Percentiles rank a stretch among this genome's conserved stretches.
Evolutionary conservation across 37 sponge, comb jelly and placozoan genomes (phyloP).

Genomic region (Oscarella lobularis): DNA sequence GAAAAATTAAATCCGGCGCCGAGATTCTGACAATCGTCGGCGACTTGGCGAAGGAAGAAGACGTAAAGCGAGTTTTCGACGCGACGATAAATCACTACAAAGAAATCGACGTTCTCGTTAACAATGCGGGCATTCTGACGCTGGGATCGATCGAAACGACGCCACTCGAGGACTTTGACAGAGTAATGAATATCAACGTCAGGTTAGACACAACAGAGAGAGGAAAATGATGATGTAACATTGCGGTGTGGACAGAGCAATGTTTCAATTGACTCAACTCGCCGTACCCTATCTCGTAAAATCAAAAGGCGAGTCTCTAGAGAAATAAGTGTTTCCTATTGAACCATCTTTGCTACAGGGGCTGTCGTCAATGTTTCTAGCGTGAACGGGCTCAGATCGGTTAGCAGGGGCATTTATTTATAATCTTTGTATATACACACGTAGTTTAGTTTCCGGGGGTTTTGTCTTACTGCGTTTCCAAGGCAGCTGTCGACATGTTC

Average conservation of each 20-base stretch:
- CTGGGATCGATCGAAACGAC: constrained; percentile 1
- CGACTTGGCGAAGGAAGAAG: neutral
- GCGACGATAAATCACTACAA: neutral
- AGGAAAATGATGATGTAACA: no score
- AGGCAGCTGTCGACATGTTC: constrained; percentile 3
- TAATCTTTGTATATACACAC: neutral
- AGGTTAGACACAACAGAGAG: no score
- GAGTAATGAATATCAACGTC: constrained; percentile 2
- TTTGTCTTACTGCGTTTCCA: neutral
- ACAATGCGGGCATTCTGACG: constrained; percentile 5
- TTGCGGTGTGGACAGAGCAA: neutral
- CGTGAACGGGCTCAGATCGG: constrained; percentile 1
- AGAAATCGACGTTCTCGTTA: neutral
- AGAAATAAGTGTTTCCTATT: neutral
- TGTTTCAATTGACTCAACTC: neutral
- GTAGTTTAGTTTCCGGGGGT: constrained; percentile 7
- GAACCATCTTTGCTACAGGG: neutral
- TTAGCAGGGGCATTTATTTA: neutral
- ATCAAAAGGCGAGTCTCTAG: neutral
- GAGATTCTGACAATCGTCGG: neutral
- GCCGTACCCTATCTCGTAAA: neutral
- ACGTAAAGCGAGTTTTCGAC: neutral
- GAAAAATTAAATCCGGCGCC: neutral
- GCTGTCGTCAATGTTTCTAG: constrained; percentile 8
- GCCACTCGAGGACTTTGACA: neutral